Percentiles rank a stretch among this genome's conserved stretches.
phyloP scores from a whole-genome alignment of 2,113 vertebrate species.

The Chionomys nivalis region DNA sequence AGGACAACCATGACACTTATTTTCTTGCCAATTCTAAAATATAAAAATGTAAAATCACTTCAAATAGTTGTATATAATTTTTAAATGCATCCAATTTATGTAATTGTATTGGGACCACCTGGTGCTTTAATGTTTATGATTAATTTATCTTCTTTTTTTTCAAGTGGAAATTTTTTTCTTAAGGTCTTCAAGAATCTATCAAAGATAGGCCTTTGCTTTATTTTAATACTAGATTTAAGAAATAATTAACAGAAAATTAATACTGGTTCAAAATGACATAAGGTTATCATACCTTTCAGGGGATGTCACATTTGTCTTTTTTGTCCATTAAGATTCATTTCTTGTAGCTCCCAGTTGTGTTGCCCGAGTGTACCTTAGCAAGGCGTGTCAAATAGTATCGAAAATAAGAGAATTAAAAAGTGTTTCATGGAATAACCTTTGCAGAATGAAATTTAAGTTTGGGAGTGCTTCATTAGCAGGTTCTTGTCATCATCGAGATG shows the following conservation, averaged over 20 bases:
- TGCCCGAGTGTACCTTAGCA: neutral
- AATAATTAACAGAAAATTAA: neutral
- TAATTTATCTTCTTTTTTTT: constrained; percentile 42
- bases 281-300: neutral
- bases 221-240: constrained; percentile 48
- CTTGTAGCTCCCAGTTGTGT: neutral
- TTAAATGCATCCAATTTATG: constrained; percentile 51
- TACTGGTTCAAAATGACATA: neutral
- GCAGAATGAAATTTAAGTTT: neutral
- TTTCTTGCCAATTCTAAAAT: constrained; percentile 75
- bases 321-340: neutral
- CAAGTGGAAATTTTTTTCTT: constrained; percentile 29
- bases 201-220: neutral
- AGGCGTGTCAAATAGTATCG: neutral
- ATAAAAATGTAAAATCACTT: constrained; percentile 56
- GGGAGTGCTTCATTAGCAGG: neutral
- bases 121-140: constrained; percentile 60
- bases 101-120: constrained; percentile 67
- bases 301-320: neutral
- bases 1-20: constrained; percentile 68
- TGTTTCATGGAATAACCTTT: neutral
- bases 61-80: constrained; percentile 37
- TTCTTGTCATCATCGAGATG: neutral
- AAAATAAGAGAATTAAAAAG: neutral
- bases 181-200: neutral